Evolutionary conservation across 2,113 vertebrate species (phyloP).

Genomic region (Microcebus ravelobensis): DNA sequence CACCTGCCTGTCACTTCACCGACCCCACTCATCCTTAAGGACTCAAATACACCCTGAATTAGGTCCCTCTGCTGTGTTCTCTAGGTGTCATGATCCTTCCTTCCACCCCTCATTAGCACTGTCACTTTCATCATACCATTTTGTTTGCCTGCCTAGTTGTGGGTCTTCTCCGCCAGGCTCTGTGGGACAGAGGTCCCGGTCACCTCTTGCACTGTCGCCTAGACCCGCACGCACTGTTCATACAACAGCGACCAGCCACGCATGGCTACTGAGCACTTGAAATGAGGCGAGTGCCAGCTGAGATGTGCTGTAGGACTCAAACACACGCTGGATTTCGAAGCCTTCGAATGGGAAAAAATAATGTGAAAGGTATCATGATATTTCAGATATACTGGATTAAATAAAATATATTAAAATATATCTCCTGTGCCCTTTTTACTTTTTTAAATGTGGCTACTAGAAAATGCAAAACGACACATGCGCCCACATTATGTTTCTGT

Average conservation of each 20-base stretch:
- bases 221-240: accelerated
- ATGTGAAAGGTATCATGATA: background rate
- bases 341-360: background rate
- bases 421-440: background rate
- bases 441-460: background rate
- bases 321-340: background rate
- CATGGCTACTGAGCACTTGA: background rate
- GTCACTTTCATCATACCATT: background rate
- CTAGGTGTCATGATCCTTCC: accelerated
- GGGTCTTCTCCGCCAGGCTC: background rate
- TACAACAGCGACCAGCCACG: no score
- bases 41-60: background rate
- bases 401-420: background rate
- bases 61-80: background rate
- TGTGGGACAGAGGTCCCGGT: background rate
- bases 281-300: background rate
- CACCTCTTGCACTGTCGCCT: accelerated
- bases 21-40: background rate
- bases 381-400: background rate
- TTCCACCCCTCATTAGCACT: background rate
- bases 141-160: background rate
- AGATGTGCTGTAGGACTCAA: background rate
- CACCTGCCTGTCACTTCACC: accelerated
- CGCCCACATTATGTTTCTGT: background rate
- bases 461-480: background rate